These are phyloP conservation scores for Onychorhynchus coronatus DNA, from an alignment of 2,113 vertebrate genomes.

Conservation along the genomic window DNA sequence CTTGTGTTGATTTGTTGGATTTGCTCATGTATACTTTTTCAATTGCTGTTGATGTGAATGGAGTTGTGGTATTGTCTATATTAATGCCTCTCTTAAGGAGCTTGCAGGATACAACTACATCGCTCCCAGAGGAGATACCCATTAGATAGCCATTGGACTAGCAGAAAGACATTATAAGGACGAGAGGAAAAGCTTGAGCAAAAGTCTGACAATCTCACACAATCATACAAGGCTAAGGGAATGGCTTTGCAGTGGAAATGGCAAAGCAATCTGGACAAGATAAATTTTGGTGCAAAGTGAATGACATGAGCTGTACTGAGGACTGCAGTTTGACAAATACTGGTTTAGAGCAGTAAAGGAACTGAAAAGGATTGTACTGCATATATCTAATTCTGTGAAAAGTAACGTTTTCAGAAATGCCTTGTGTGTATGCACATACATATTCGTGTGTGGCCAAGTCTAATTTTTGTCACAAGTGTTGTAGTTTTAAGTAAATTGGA, in stretches of 20 bases:
- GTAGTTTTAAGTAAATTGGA: too few relatives aligned
- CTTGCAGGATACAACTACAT: not conserved
- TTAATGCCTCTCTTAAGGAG: not conserved
- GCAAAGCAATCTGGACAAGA: not conserved
- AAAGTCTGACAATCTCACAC: not conserved
- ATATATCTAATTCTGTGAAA: not conserved
- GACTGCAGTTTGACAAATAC: not conserved
- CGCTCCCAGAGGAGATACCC: fast-evolving
- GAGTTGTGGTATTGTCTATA: not conserved
- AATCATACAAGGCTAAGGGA: not conserved
- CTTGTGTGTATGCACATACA: not conserved
- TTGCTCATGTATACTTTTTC: not conserved
- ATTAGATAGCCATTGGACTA: not conserved
- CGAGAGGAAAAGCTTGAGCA: not conserved
- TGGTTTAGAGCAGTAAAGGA: not conserved
- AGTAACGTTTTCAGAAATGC: not conserved
- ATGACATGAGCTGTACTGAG: not conserved
- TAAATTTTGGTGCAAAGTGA: not conserved
- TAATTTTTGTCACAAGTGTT: not conserved
- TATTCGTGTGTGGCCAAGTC: fast-evolving
- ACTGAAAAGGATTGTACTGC: not conserved
- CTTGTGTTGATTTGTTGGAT: not conserved
- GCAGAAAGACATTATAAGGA: not conserved
- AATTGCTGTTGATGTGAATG: not conserved
- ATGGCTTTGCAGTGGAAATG: not conserved